Percentiles rank a stretch among this genome's conserved stretches.
Evolutionary conservation across 2,113 vertebrate species (phyloP).

Genomic region (Solea senegalensis): DNA sequence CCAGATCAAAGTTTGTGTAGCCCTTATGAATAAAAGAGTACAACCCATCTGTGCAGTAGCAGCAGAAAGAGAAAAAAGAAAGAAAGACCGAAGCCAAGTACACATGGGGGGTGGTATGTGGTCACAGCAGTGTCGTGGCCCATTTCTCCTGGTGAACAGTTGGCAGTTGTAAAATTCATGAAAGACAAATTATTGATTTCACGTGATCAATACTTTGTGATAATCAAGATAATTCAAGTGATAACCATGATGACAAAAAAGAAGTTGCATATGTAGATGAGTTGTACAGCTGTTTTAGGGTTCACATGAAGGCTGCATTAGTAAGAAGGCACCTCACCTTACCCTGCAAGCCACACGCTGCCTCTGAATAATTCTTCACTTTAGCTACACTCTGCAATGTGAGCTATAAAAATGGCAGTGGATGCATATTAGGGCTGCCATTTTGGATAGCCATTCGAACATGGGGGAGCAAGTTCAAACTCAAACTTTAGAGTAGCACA

Average conservation of each 20-base stretch:
- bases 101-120: background rate
- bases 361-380: background rate
- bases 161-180: constrained; percentile 48
- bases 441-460: no score
- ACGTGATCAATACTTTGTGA: no score
- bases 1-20: constrained; percentile 75
- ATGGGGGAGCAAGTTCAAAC: no score
- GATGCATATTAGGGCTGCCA: no score
- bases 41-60: constrained; percentile 72
- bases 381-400: background rate
- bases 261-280: background rate
- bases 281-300: background rate
- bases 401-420: background rate
- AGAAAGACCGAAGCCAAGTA: constrained; percentile 30
- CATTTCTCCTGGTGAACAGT: constrained; percentile 25
- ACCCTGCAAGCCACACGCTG: background rate
- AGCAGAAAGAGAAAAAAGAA: constrained; percentile 43
- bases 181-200: constrained; percentile 49
- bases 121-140: background rate
- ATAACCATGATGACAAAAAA: constrained; percentile 21
- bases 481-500: no score
- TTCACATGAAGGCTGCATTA: background rate
- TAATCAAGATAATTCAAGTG: constrained; percentile 11
- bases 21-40: constrained; percentile 80
- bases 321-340: background rate